phyloP scores from a whole-genome alignment of 2,888 invertebrate species.

The Auanema sp. region DNA sequence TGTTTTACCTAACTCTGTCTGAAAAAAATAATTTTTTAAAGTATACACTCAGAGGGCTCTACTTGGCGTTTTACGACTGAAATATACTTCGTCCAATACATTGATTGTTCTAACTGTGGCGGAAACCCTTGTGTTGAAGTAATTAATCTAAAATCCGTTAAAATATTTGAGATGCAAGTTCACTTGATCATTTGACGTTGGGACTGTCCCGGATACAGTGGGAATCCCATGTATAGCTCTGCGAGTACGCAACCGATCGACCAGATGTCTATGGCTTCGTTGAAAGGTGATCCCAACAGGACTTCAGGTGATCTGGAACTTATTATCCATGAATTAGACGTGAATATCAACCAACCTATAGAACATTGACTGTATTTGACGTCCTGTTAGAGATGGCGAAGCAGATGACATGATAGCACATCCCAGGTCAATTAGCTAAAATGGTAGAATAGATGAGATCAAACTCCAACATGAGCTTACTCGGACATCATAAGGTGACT shows the following conservation, averaged over 20 bases:
- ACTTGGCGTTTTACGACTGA: too few relatives aligned
- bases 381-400: neutral
- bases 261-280: constrained; percentile 7
- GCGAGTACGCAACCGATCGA: constrained; percentile 10
- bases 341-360: neutral
- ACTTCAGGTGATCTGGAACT: constrained; percentile 6
- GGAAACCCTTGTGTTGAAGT: constrained; percentile 3
- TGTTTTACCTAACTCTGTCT: too few relatives aligned
- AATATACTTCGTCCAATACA: constrained; percentile 4
- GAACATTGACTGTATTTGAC: constrained; percentile 1
- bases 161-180: neutral
- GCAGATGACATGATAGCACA: neutral
- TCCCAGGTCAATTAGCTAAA: constrained; percentile 1
- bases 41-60: too few relatives aligned
- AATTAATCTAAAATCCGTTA: constrained; percentile 1
- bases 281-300: neutral
- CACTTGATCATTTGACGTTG: constrained; percentile 1
- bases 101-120: neutral
- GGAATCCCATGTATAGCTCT: neutral
- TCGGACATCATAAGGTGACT: neutral
- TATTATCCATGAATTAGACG: too few relatives aligned
- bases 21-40: too few relatives aligned
- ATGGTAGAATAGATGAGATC: too few relatives aligned
- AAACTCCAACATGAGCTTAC: neutral
- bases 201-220: neutral